These are phyloP conservation scores for Sorex maritimensis DNA, from an alignment of 2,797 vertebrate genomes.

Conservation along the genomic window DNA sequence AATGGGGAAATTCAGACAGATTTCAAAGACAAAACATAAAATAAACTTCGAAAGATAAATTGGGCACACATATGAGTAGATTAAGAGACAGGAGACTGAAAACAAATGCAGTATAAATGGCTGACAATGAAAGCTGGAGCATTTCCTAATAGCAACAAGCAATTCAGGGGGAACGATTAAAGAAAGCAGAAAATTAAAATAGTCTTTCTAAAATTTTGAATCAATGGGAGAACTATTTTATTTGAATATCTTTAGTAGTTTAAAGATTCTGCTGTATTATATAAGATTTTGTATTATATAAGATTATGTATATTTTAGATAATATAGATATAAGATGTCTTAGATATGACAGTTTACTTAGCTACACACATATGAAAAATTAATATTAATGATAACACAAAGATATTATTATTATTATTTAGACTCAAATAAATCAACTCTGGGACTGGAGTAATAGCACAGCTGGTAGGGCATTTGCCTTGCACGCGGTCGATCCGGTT, in stretches of 20 bases:
- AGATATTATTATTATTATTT: conserved; percentile 40
- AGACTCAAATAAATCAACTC: conserved; percentile 30
- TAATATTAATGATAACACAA: background rate
- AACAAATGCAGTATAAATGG: conserved; percentile 17
- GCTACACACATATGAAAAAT: background rate
- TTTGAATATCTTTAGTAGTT: conserved; percentile 34
- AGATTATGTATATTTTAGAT: background rate
- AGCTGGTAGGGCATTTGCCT: too few relatives aligned
- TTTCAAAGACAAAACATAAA: conserved; percentile 46
- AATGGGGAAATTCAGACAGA: conserved; percentile 58
- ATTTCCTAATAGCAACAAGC: background rate
- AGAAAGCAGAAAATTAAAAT: background rate
- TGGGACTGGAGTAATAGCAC: too few relatives aligned
- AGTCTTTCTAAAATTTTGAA: conserved; percentile 42
- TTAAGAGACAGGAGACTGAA: conserved; percentile 36
- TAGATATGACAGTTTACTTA: too few relatives aligned
- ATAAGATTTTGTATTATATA: background rate
- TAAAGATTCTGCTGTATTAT: background rate
- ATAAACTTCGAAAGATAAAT: conserved; percentile 46
- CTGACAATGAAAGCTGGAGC: background rate
- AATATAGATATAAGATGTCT: too few relatives aligned
- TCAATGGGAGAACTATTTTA: background rate
- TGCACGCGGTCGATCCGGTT: too few relatives aligned
- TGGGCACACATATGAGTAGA: background rate
- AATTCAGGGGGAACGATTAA: background rate